Percentiles rank a stretch among this genome's conserved stretches.
phyloP scores from a whole-genome alignment of 2,113 vertebrate genomes.

The Petrocephalus zakoni region DNA sequence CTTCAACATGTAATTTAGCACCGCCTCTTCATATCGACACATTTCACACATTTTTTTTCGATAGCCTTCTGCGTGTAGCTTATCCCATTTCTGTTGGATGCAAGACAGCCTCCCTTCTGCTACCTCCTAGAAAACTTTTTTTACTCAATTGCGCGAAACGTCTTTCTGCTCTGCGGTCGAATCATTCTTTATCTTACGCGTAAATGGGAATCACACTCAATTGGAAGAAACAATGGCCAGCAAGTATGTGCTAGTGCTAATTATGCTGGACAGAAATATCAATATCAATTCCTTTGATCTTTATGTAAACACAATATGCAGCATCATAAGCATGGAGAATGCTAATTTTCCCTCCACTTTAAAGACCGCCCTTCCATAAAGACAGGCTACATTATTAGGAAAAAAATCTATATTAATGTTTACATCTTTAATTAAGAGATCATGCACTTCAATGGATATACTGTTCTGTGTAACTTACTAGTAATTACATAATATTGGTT shows the following conservation, averaged over 20 bases:
- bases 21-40: constrained; percentile 5
- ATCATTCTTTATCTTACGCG: neutral
- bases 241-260: neutral
- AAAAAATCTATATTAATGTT: constrained; percentile 1
- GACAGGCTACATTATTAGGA: neutral
- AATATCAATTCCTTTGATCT: constrained; percentile 1
- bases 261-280: constrained; percentile 3
- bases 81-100: neutral
- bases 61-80: neutral
- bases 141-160: neutral
- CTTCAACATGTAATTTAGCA: neutral
- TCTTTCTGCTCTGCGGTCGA: neutral
- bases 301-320: neutral
- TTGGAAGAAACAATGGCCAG: neutral
- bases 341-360: constrained; percentile 12
- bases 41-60: constrained; percentile 5
- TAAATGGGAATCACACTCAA: neutral
- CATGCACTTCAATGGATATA: neutral
- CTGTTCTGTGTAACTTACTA: neutral
- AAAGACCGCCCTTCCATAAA: neutral
- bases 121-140: neutral
- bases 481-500: constrained; percentile 4
- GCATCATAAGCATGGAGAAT: neutral
- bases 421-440: neutral
- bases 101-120: neutral